Evolutionary conservation across 2,797 vertebrate species (phyloP).

Genomic region (Argya squamiceps): DNA sequence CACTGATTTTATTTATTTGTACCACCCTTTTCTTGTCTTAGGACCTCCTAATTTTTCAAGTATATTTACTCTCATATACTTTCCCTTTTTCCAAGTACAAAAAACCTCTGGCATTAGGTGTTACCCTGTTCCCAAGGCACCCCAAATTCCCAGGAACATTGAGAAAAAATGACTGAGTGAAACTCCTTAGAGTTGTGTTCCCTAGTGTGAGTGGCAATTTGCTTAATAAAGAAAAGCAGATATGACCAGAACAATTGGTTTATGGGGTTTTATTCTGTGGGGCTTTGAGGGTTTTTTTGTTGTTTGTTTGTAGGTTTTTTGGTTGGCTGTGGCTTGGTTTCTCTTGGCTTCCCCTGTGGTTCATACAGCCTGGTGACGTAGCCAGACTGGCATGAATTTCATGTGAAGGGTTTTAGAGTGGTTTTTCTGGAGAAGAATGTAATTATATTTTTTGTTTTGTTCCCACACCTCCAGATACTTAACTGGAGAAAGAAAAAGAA

Average conservation of each 20-base stretch:
- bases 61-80: not conserved
- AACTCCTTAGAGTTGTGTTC: not conserved
- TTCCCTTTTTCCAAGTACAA: not conserved
- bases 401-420: not conserved
- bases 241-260: not conserved
- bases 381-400: not conserved
- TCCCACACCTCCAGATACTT: not conserved
- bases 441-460: conserved; percentile 20
- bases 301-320: not conserved
- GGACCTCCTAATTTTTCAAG: not conserved
- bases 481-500: not conserved
- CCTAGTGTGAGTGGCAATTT: not conserved
- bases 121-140: not conserved
- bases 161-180: not conserved
- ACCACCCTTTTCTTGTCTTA: not conserved
- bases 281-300: not conserved
- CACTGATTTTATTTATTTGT: not conserved
- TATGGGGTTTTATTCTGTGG: not conserved
- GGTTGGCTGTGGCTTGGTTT: not conserved
- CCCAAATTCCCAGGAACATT: not conserved
- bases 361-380: not conserved
- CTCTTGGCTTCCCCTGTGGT: not conserved
- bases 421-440: not conserved
- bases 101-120: not conserved
- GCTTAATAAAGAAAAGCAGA: not conserved